phyloP scores from a whole-genome alignment of 2,113 vertebrate species.

The Ciconia stormi region DNA sequence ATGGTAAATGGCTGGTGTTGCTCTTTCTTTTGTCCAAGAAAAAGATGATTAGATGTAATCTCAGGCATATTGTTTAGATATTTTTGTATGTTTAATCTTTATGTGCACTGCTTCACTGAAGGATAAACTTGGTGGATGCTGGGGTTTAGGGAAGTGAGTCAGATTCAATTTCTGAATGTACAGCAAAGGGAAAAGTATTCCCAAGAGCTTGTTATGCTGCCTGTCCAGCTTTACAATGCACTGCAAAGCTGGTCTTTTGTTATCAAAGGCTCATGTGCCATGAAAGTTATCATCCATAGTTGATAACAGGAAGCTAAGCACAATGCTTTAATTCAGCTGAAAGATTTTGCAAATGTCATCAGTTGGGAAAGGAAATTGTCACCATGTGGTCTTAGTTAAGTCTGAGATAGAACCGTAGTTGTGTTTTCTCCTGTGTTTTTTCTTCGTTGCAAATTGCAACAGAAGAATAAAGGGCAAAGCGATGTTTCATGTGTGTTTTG shows the following conservation, averaged over 20 bases:
- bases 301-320: constrained; percentile 67
- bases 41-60: constrained; percentile 7
- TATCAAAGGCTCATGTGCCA: constrained; percentile 37
- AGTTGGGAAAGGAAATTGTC: constrained; percentile 50
- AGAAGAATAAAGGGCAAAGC: not conserved
- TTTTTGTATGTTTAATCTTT: constrained; percentile 17
- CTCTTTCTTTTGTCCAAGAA: not conserved
- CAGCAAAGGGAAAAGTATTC: constrained; percentile 28
- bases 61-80: not conserved
- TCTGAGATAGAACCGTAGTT: not conserved
- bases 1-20: not conserved
- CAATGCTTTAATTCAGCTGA: constrained; percentile 62
- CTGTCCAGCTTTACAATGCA: not conserved
- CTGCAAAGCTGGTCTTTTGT: constrained; percentile 58
- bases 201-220: constrained; percentile 33
- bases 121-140: not conserved
- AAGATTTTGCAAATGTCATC: constrained; percentile 67
- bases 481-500: not conserved
- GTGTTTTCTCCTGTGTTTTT: constrained; percentile 2
- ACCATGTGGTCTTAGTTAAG: constrained; percentile 1
- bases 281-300: constrained; percentile 46
- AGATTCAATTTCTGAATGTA: constrained; percentile 16
- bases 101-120: not conserved
- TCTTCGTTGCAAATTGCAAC: not conserved
- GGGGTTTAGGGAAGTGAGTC: constrained; percentile 34